Evolutionary conservation across 1,140 invertebrate species (phyloP).

Genomic region (Camponotus floridanus): DNA sequence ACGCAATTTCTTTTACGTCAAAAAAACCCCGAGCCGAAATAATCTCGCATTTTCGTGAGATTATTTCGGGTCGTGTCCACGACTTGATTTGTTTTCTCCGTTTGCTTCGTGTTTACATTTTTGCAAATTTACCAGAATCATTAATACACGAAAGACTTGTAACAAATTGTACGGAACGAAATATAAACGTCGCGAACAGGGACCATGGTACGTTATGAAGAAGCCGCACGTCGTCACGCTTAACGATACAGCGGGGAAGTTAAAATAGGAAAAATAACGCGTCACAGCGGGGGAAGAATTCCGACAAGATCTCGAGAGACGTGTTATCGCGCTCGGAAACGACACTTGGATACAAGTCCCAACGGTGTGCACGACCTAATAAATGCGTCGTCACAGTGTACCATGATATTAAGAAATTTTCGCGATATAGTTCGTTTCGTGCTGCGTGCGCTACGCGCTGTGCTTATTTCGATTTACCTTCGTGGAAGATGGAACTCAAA

Average conservation of each 20-base stretch:
- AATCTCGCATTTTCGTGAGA: no score
- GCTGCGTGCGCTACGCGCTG: neutral
- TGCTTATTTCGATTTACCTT: constrained; percentile 3
- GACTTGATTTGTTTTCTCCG: neutral
- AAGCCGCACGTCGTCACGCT: neutral
- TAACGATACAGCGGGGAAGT: neutral
- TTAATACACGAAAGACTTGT: neutral
- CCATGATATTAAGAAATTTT: constrained; percentile 40
- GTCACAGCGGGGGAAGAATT: constrained; percentile 7
- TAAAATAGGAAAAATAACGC: constrained; percentile 22
- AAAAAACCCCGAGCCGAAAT: no score
- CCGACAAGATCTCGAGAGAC: constrained; percentile 15
- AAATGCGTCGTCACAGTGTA: neutral
- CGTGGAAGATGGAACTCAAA: neutral
- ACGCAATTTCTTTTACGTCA: neutral
- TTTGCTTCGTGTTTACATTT: no score
- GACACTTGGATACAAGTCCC: constrained; percentile 47
- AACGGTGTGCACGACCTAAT: constrained; percentile 19
- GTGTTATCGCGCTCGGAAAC: constrained; percentile 14
- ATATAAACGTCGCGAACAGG: neutral
- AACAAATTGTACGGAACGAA: neutral
- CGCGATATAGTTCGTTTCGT: neutral
- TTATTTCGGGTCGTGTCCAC: no score
- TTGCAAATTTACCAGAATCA: neutral
- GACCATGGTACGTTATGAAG: neutral